Base-by-base conservation (phyloP, 2,797 vertebrate genomes). In the Limosa lapponica region DNA sequence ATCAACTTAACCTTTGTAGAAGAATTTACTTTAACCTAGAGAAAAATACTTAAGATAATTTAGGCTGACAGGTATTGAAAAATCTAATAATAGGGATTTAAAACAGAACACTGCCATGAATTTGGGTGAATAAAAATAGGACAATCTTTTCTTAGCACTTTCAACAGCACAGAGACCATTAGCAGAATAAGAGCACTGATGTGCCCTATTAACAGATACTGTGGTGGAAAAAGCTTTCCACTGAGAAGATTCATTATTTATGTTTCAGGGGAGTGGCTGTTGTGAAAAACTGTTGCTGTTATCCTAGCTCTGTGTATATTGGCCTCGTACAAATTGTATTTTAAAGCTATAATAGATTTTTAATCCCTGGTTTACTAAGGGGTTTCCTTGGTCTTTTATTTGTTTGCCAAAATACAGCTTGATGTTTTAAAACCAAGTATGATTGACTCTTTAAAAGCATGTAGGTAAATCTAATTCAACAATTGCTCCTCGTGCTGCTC, bases 81-180 rank as follows among this genome's bases (percentile, higher is more conserved):
- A 80, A 78, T 70, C 67, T 85, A 87, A 85, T 81, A 74, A 86
- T 74, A 77, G 72, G 14, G 27, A 37, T 78, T 64, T 94, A 67
- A 91, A 91, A 36, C 32, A 83, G 82, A 83, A 71, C 72, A 54
- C 44, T 57, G 14, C 23, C 37, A 58, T 28, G 91, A 81, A 78
- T 87, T 64, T 77, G 20, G 25, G 36, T 51, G 49, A 77, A 71
- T 80, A 66, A 87, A 91, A 93, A 77, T 84, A 88, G 69, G 61
- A 41, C 89, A 70, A 5, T 78, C 82, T 90, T 93, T 94, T 93
- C 64, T 82, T 74, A 93, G 69, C 25, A 18, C 44, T 94, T 93
- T 55, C 55, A 93, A 24, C 28, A 55, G n/a, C 30, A 88, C 15
- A 52, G 65, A 87, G 65, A 24, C 41, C 48, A 57, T 78, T 86